Percentiles rank a stretch among this genome's conserved stretches.
Conservation (phyloP, 1,140 invertebrate genomes). For the Pogonomyrmex californicus region DNA sequence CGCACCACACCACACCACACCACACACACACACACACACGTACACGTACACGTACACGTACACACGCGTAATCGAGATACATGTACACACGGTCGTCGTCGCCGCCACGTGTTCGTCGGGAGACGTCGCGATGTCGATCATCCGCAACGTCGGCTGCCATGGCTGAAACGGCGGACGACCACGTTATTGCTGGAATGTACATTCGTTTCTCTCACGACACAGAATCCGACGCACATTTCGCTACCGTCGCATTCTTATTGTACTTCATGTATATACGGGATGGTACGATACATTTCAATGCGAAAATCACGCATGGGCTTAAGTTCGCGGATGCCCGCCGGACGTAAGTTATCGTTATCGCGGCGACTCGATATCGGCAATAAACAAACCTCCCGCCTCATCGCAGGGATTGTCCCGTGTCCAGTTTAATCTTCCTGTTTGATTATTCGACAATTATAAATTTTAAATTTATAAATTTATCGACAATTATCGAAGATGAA, state of each 20-base stretch:
- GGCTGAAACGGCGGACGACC: not conserved
- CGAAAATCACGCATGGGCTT: not conserved
- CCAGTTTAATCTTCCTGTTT: slow-evolving; percentile 18
- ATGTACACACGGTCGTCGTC: not conserved
- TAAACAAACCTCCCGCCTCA: not conserved
- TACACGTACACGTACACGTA: slow-evolving; percentile 34
- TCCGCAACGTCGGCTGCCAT: not conserved
- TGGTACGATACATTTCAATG: slow-evolving; percentile 10
- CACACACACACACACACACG: slow-evolving; percentile 38
- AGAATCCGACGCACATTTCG: not conserved
- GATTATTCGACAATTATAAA: not conserved
- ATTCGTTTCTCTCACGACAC: not conserved
- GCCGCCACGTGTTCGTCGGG: slow-evolving; percentile 19
- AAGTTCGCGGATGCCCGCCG: slow-evolving; percentile 9
- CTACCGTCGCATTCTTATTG: not conserved
- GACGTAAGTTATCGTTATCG: slow-evolving; percentile 45
- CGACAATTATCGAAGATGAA: not conserved
- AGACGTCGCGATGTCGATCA: slow-evolving; percentile 18
- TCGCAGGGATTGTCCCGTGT: not conserved
- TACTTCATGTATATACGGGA: slow-evolving; percentile 7
- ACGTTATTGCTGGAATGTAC: not conserved
- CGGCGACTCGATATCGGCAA: slow-evolving; percentile 36
- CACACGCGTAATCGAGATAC: slow-evolving; percentile 12
- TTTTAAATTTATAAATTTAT: not conserved
- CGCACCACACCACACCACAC: no score